phyloP scores from a whole-genome alignment of 2,797 vertebrate species.

The Clarias fuscus region DNA sequence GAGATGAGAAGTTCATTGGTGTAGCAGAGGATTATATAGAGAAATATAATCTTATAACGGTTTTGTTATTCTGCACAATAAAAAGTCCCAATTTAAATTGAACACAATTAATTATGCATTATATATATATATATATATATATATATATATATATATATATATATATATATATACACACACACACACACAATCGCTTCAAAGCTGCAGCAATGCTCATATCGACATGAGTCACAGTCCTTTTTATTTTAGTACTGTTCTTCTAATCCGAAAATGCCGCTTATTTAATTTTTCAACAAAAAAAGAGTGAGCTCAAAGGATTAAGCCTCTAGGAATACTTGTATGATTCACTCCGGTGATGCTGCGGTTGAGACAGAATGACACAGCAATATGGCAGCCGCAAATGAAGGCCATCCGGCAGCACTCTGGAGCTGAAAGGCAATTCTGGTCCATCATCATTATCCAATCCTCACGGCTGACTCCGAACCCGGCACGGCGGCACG shows the following conservation, averaged over 20 bases:
- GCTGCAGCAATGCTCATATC: not conserved
- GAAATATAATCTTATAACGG: too few relatives aligned
- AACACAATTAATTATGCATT: too few relatives aligned
- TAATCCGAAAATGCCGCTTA: not conserved
- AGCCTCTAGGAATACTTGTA: not conserved
- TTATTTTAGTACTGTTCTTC: not conserved
- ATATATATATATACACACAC: too few relatives aligned
- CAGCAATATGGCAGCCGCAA: not conserved
- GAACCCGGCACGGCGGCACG: not conserved
- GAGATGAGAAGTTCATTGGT: too few relatives aligned
- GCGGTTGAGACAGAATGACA: not conserved
- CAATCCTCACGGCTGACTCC: not conserved
- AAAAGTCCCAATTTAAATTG: too few relatives aligned
- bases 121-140: not conserved
- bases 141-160: too few relatives aligned
- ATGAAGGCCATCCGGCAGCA: not conserved
- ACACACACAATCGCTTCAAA: not conserved
- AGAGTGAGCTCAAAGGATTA: not conserved
- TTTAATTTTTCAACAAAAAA: constrained; percentile 1
- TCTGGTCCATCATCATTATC: not conserved
- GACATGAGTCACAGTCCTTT: not conserved
- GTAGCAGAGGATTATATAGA: too few relatives aligned
- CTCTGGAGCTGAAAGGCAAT: not conserved
- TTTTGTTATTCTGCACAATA: too few relatives aligned
- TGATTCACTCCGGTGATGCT: not conserved